Percentiles rank a stretch among this genome's conserved stretches.
Conservation (phyloP, 2,113 vertebrate genomes). For the Limnothrissa miodon region DNA sequence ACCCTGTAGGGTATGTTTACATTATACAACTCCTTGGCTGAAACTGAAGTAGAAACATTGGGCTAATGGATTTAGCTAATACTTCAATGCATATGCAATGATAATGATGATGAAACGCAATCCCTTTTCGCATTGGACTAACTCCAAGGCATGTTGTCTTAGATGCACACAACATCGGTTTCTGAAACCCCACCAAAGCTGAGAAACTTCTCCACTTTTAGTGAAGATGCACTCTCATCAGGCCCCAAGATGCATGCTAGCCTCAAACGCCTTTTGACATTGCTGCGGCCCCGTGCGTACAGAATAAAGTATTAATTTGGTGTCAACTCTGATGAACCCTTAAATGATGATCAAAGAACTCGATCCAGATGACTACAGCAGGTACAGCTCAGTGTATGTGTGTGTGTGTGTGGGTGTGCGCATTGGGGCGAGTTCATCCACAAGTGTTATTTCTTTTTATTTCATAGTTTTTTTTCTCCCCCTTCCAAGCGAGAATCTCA, state of each 20-base stretch:
- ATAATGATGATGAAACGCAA: constrained; percentile 10
- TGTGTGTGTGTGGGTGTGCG: not conserved
- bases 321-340: constrained; percentile 17
- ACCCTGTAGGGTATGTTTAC: not conserved
- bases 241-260: not conserved
- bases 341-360: constrained; percentile 36
- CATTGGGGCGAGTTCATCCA: not conserved
- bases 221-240: not conserved
- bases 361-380: constrained; percentile 12
- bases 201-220: not conserved
- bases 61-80: constrained; percentile 1
- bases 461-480: not conserved
- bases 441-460: constrained; percentile 23
- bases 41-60: not conserved
- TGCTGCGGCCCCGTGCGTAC: not conserved
- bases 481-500: constrained; percentile 29
- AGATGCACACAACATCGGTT: not conserved
- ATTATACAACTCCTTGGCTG: not conserved
- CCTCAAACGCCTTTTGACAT: not conserved
- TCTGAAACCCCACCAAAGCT: not conserved
- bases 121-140: not conserved
- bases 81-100: not conserved
- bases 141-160: not conserved
- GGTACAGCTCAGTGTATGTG: not conserved
- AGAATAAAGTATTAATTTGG: constrained; percentile 30